These are phyloP conservation scores for Nasua narica DNA, from an alignment of 2,797 vertebrate genomes.

Conservation along the genomic window DNA sequence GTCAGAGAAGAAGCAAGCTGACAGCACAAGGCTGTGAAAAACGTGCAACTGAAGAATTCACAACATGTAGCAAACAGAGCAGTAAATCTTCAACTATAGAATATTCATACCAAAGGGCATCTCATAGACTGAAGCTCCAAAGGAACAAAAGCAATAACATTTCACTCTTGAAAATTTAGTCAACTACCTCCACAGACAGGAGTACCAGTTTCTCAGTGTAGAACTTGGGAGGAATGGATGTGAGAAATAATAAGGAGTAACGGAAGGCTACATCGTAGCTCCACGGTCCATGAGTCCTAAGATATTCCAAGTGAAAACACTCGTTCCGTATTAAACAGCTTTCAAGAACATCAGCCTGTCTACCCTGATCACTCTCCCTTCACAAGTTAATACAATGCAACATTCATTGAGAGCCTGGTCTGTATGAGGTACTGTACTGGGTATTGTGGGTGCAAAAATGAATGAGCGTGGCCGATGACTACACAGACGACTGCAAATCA, in stretches of 20 bases:
- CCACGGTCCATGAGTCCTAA: background rate
- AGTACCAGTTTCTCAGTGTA: background rate
- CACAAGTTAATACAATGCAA: background rate
- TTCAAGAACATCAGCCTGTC: background rate
- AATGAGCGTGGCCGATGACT: background rate
- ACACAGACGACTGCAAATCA: background rate
- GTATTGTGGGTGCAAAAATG: background rate
- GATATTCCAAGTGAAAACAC: background rate
- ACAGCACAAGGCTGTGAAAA: background rate
- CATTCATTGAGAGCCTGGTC: background rate
- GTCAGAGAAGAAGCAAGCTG: background rate
- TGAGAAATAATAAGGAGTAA: background rate
- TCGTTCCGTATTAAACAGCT: background rate
- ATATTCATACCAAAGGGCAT: background rate
- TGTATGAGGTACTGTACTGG: background rate
- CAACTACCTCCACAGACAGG: background rate
- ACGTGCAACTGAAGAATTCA: background rate
- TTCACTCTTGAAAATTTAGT: slow-evolving; percentile 4
- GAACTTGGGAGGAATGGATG: background rate
- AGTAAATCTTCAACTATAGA: background rate
- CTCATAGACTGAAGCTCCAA: background rate
- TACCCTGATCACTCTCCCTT: background rate
- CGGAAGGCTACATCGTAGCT: background rate
- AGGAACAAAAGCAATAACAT: background rate
- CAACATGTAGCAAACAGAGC: background rate